Evolutionary conservation across 2,113 vertebrate species (phyloP), one percentile per base, ranked within the genome.

Genomic region (Alosa alosa): DNA sequence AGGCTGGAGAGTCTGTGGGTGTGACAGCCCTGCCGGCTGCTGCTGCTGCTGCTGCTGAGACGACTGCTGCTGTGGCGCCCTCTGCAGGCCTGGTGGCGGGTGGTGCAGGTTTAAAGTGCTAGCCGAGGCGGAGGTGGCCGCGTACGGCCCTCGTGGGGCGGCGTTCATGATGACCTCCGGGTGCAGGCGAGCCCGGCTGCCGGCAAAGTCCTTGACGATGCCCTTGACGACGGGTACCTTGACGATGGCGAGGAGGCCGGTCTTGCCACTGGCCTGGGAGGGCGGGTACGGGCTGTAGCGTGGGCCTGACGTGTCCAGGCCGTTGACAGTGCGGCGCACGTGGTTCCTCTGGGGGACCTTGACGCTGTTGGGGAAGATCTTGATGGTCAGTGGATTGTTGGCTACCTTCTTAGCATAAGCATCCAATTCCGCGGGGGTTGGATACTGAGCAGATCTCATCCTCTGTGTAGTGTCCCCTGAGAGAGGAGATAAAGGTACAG

Each of bases 381-480:
- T 99, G 94, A 99, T 98, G 91, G 97, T 99, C 95, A 99, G 96
- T 87, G 98, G 98, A 91, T 96, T 97, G 96, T 98, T 97, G 96
- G 98, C 98, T 92, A 99, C 97, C 95, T 99, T 99, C 97, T 99
- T 99, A 99, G 98, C 98, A 98, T 97, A 99, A 87, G 98, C 98
- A 93, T 99, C 98, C 96, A 99, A 97, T 97, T 99, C 98, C 94
- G 98, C 98, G 96, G 98, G 98, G 96, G 98, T 99, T 94, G 98
- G 98, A 96, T 97, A 98, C 94, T 98, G 98, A 97, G 97, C 96
- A 93, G 98, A 97, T 98, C 97, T 99, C 98, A 99, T 99, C 97
- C 99, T 99, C 96, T 98, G 98, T 97, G 97, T 97, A 97, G 97
- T 98, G 96, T 99, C 98, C 98, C 98, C 98, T 99, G 95, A 2